Evolutionary conservation across 2,113 vertebrate species (phyloP), one percentile per base, ranked within the genome.

Genomic region (Patagioenas fasciata): DNA sequence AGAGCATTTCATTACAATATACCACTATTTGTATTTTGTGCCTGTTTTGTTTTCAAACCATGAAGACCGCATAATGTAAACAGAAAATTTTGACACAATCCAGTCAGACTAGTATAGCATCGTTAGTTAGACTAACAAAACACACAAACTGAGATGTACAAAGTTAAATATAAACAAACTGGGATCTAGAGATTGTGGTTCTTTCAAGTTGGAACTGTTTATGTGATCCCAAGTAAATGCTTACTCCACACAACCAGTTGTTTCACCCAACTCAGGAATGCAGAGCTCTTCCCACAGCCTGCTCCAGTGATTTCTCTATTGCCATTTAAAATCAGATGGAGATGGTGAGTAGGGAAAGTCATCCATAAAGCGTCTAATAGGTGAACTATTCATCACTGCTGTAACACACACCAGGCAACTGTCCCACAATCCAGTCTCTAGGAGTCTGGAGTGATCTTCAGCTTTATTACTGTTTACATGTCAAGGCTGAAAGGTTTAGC

Each of bases 211-310:
- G 50, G 54, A 60, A 89, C 66, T 69, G 83, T 85, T 95, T 87
- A 32, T 53, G 65, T 50, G 84, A 95, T 92, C 69, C 72, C 78
- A 65, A 57, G 79, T 48, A 57, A 91, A 84, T 9, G 15, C 72
- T 75, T 62, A 31, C 38, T 90, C 60, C 62, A 56, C 48, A 24
- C 40, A 85, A 89, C 79, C 73, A 78, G 89, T 92, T 83, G 81
- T 94, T 95, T 96, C 94, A 90, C 87, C 53, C 87, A 53, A 32
- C 53, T 73, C 38, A 74, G 83, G 88, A 93, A 95, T 90, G 92
- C 79, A 9, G 40, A 0, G 0, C 42, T 74, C 62, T 95, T 93
- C 88, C 92, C 77, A 81, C 69, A 94, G 85, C 77, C 89, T 9
- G 8, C 53, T 72, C 50, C 4, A 5, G 20, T 32, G 69, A 85